Evolutionary conservation across 2,888 invertebrate species (phyloP).

Genomic region (Saturnia japonica): DNA sequence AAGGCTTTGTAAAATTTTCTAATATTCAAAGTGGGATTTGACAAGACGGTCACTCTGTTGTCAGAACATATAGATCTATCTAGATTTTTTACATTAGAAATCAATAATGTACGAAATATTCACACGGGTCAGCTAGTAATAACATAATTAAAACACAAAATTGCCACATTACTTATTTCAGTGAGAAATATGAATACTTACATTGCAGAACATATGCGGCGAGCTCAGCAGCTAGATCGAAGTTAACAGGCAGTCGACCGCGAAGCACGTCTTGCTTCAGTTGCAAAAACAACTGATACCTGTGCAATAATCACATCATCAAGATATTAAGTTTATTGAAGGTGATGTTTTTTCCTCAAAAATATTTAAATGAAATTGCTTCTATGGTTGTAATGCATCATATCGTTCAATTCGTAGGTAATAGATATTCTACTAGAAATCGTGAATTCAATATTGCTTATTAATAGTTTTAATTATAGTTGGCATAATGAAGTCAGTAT

Average conservation of each 20-base stretch:
- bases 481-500: not conserved
- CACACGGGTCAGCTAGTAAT: too few relatives aligned
- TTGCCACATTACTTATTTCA: not conserved
- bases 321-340: not conserved
- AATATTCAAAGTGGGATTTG: too few relatives aligned
- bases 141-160: not conserved
- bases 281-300: slow-evolving; percentile 98
- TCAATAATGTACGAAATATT: too few relatives aligned
- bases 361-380: not conserved
- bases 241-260: slow-evolving; percentile 94
- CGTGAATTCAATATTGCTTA: not conserved
- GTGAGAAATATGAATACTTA: slow-evolving; percentile 81
- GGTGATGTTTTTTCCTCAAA: not conserved
- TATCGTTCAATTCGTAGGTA: not conserved
- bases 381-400: not conserved
- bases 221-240: slow-evolving; percentile 95
- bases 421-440: not conserved
- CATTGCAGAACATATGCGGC: slow-evolving; percentile 97
- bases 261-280: slow-evolving; percentile 98
- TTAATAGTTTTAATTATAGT: not conserved
- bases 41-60: too few relatives aligned
- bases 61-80: too few relatives aligned
- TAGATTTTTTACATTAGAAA: too few relatives aligned
- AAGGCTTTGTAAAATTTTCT: too few relatives aligned
- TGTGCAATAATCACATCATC: slow-evolving; percentile 59